Evolutionary conservation across 2,113 vertebrate species (phyloP).

Genomic region (Promerops cafer): DNA sequence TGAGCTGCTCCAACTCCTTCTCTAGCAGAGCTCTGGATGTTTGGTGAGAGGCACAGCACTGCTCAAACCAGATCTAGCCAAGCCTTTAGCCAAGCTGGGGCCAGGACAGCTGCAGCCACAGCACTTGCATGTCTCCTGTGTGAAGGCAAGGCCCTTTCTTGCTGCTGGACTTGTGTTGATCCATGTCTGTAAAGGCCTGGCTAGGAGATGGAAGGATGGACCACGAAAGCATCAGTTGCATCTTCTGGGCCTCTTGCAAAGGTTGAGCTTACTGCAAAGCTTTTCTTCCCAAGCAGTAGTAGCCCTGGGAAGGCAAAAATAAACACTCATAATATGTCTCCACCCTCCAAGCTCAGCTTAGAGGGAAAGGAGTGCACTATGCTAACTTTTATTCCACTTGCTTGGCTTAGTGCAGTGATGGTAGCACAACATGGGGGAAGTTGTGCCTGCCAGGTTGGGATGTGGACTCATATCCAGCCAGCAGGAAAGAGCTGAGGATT

Average conservation of each 20-base stretch:
- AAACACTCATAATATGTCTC: not conserved
- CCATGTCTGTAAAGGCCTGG: not conserved
- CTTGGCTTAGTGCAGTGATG: not conserved
- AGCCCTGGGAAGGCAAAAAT: not conserved
- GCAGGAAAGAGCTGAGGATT: not conserved
- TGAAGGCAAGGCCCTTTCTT: not conserved
- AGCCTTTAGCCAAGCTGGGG: not conserved
- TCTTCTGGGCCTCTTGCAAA: not conserved
- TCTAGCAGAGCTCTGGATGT: not conserved
- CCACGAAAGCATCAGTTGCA: accelerated
- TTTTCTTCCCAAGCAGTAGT: not conserved
- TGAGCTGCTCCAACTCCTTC: not conserved
- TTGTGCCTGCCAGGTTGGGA: not conserved
- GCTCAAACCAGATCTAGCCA: not conserved
- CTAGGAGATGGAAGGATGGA: not conserved
- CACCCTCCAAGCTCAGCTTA: not conserved
- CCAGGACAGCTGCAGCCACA: not conserved
- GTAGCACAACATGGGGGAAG: not conserved
- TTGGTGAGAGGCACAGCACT: not conserved
- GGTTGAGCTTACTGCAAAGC: not conserved
- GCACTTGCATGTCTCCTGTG: not conserved
- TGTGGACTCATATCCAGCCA: not conserved
- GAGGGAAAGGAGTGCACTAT: not conserved
- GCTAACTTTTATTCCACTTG: not conserved
- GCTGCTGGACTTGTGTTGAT: not conserved